Conservation (phyloP, 2,113 vertebrate genomes). For the Corythoichthys intestinalis region DNA sequence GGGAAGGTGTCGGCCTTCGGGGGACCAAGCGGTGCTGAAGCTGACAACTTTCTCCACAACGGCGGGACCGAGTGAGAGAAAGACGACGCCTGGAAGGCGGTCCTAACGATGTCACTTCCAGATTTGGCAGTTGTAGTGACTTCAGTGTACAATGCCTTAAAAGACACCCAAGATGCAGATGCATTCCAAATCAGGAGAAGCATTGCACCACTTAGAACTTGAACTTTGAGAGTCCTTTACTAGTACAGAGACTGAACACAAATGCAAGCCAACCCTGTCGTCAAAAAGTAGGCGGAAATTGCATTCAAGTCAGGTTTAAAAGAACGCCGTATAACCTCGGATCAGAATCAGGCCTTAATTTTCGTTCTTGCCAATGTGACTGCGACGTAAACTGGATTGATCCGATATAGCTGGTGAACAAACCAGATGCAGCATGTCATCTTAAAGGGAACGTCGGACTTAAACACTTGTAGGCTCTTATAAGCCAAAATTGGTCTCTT, state of each 20-base stretch:
- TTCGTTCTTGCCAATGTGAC: neutral
- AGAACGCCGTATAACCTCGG: neutral
- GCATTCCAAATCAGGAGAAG: neutral
- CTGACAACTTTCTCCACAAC: neutral
- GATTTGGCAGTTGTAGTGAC: neutral
- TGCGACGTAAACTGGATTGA: neutral
- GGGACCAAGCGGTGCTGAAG: constrained; percentile 8
- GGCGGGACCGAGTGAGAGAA: constrained; percentile 21
- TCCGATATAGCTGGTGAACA: neutral
- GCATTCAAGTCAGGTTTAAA: neutral
- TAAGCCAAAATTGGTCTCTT: too few relatives aligned
- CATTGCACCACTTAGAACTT: neutral
- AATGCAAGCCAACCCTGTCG: neutral
- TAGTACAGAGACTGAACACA: neutral
- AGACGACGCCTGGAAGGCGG: neutral
- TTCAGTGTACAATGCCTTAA: neutral
- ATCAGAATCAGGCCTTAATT: neutral
- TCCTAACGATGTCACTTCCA: neutral
- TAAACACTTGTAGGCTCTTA: too few relatives aligned
- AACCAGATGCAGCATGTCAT: neutral
- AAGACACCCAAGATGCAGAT: neutral
- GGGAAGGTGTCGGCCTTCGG: constrained; percentile 38
- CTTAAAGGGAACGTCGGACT: neutral
- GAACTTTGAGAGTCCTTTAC: neutral
- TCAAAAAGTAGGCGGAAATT: neutral